These are phyloP conservation scores for Danaus plexippus DNA, from an alignment of 1,140 invertebrate species.

Conservation along the genomic window DNA sequence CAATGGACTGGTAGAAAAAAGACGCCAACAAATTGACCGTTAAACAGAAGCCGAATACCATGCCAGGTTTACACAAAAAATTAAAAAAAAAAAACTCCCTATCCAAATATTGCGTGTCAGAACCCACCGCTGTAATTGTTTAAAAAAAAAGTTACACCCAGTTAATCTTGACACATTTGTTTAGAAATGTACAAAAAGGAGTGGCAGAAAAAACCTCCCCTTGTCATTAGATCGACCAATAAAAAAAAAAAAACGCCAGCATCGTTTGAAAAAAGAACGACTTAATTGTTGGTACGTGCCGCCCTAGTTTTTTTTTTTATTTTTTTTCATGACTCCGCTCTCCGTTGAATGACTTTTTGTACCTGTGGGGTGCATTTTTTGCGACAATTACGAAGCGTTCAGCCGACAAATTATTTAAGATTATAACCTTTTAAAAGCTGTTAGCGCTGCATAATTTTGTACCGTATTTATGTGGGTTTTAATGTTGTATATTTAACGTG, in stretches of 20 bases:
- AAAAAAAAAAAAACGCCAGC: slow-evolving; percentile 55
- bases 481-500: slow-evolving; percentile 11
- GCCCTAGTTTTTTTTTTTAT: slow-evolving; percentile 46
- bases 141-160: slow-evolving; percentile 36
- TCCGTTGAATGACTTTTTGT: slow-evolving; percentile 27
- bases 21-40: slow-evolving; percentile 38
- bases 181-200: slow-evolving; percentile 30
- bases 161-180: slow-evolving; percentile 48
- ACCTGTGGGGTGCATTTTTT: slow-evolving; percentile 61
- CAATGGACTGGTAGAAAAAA: slow-evolving; percentile 13
- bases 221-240: slow-evolving; percentile 44
- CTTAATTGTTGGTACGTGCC: slow-evolving; percentile 63
- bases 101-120: slow-evolving; percentile 59
- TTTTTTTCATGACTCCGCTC: slow-evolving; percentile 24
- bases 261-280: slow-evolving; percentile 52
- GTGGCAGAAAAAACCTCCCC: slow-evolving; percentile 50
- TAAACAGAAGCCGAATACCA: slow-evolving; percentile 51
- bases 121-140: slow-evolving; percentile 42
- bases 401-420: slow-evolving; percentile 51
- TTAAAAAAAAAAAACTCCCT: slow-evolving; percentile 34
- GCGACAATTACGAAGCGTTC: slow-evolving; percentile 47
- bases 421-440: slow-evolving; percentile 46
- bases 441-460: slow-evolving; percentile 37
- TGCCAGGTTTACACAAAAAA: slow-evolving; percentile 19
- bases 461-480: slow-evolving; percentile 21